phyloP scores from a whole-genome alignment of 2,113 vertebrate genomes.

The crab-eating macaque (Macaca fascicularis) region DNA sequence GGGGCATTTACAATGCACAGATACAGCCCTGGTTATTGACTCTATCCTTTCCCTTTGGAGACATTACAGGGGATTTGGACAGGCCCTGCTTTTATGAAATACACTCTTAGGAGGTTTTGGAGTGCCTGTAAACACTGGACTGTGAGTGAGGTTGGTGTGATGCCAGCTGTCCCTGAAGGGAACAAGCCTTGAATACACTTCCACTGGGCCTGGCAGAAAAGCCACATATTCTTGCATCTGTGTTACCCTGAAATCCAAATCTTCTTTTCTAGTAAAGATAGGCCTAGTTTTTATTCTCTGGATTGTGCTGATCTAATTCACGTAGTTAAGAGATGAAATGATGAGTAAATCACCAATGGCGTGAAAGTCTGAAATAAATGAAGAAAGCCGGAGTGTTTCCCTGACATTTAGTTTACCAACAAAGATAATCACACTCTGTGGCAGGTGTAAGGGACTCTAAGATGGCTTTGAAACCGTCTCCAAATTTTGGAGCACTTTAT shows the following conservation, averaged over 20 bases:
- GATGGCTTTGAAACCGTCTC: background rate
- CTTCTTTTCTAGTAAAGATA: constrained; percentile 37
- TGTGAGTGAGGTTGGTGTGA: constrained; percentile 43
- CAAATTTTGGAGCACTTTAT: background rate
- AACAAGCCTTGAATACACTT: background rate
- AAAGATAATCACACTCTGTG: background rate
- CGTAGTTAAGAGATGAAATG: background rate
- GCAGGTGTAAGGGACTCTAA: background rate
- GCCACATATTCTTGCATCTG: background rate
- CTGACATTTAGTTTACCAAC: background rate
- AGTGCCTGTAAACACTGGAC: constrained; percentile 3
- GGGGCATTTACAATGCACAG: constrained; percentile 62
- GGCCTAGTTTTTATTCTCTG: background rate
- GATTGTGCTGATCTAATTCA: constrained; percentile 28
- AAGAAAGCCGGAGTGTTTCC: background rate
- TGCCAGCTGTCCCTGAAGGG: constrained; percentile 45
- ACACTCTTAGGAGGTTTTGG: constrained; percentile 70
- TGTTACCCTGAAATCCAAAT: background rate
- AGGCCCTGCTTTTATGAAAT: constrained; percentile 76
- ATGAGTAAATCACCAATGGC: background rate
- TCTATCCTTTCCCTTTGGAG: constrained; percentile 60
- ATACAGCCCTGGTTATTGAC: constrained; percentile 57
- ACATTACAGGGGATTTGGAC: constrained; percentile 67
- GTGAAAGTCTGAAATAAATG: constrained; percentile 12
- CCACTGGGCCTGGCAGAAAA: background rate